These are phyloP conservation scores for Falco berigora DNA, from an alignment of 2,797 vertebrate species.

Conservation along the genomic window DNA sequence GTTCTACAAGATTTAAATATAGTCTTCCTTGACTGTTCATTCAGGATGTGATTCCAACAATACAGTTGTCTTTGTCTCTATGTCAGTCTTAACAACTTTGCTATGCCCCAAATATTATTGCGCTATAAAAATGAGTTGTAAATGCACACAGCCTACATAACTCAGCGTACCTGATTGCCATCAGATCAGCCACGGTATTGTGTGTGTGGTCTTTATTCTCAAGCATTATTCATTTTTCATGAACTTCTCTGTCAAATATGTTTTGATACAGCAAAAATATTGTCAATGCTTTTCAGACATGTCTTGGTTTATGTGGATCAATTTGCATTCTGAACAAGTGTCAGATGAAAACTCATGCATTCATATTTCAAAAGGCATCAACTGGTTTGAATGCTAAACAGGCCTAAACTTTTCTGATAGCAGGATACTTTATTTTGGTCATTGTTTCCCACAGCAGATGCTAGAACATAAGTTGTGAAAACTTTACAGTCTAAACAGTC, in stretches of 20 bases:
- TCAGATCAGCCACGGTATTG: not conserved
- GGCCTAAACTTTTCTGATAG: not conserved
- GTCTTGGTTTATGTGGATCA: not conserved
- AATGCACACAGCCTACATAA: not conserved
- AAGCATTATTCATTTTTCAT: not conserved
- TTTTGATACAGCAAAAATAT: not conserved
- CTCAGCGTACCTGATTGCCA: not conserved
- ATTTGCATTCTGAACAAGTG: not conserved
- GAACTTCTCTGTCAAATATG: not conserved
- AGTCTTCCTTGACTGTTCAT: not conserved
- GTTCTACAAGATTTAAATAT: not conserved
- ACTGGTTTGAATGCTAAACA: not conserved
- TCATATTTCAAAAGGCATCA: not conserved
- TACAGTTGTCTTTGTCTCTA: not conserved
- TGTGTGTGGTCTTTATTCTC: not conserved
- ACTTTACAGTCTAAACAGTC: not conserved
- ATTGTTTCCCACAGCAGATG: conserved; percentile 14
- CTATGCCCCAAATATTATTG: not conserved
- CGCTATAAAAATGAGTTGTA: not conserved
- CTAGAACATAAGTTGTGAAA: conserved; percentile 8
- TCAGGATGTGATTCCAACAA: not conserved
- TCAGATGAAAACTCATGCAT: not conserved
- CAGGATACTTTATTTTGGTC: not conserved
- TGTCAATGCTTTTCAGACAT: not conserved
- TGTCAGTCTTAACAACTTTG: not conserved